Percentiles rank a stretch among this genome's conserved stretches.
Conservation (phyloP, 2,113 vertebrate species). For the Terrapene triunguis region DNA sequence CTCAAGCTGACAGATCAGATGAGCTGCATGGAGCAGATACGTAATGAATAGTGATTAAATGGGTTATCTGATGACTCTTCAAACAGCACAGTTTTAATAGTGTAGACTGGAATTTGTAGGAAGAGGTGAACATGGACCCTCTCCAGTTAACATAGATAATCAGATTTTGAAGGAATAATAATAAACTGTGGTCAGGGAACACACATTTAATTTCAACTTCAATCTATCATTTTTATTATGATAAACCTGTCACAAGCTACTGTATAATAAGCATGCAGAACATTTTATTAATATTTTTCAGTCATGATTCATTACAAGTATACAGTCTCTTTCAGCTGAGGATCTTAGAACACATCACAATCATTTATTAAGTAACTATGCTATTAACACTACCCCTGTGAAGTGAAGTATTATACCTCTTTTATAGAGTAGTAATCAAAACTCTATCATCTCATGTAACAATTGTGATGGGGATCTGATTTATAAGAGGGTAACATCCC, state of each 20-base stretch:
- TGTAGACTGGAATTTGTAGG: not conserved
- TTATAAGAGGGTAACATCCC: not conserved
- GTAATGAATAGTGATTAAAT: not conserved
- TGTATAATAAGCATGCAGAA: not conserved
- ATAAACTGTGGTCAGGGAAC: not conserved
- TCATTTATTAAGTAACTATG: rapidly evolving
- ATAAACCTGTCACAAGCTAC: not conserved
- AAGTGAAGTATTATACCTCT: not conserved
- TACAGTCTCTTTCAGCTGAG: not conserved
- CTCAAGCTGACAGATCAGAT: not conserved
- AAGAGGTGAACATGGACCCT: not conserved
- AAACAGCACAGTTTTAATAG: not conserved
- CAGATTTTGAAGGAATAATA: not conserved
- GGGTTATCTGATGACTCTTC: not conserved
- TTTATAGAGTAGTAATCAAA: not conserved
- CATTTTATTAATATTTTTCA: not conserved
- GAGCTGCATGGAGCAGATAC: not conserved
- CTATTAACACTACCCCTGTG: not conserved
- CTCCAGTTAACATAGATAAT: not conserved
- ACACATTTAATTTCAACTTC: not conserved
- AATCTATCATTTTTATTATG: not conserved
- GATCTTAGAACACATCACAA: not conserved
- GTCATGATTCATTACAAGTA: not conserved
- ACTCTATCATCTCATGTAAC: not conserved
- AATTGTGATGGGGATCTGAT: not conserved